Evolutionary conservation across 2,113 vertebrate genomes (phyloP), one percentile per base, ranked within the genome.

Genomic region (Candoia aspera): DNA sequence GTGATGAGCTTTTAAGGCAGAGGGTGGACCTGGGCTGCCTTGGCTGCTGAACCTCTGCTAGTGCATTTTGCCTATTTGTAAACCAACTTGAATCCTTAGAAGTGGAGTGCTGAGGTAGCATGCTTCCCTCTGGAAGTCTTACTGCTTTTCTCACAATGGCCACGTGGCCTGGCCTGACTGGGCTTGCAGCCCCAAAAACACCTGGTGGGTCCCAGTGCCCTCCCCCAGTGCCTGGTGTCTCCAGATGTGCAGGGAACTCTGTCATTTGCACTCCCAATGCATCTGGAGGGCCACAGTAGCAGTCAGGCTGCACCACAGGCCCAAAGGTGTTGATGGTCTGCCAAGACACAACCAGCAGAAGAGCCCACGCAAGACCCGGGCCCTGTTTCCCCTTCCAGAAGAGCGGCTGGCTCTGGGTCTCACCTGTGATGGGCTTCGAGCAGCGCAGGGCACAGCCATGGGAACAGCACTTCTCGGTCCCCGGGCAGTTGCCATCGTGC

Each of bases 401-500:
- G 42, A 24, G 24, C 1, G 12, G 4, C 11, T 24, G 24, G 3
- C 3, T 84, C 3, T 83, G n/a, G 54, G 55, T 23, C 90, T 91
- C 90, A 91, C 90, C 90, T 87, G 54, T 55, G n/a, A 57, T 1
- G 2, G 90, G 49, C n/a, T 19, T 15, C 2, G 26, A 11, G 60
- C 90, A 91, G 53, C 53, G 53, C 90, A 87, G 49, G 23, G 90
- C 8, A 2, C 90, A 91, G 2, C 90, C 90, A 0, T 29, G 62
- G 2, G 90, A 91, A 29, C 90, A 91, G 85, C 90, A 91, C 60
- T 91, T 91, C 4, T 91, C n/a, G 8, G 4, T 13, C 2, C 17
- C n/a, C 0, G 15, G 53, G 4, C 90, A 91, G 84, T 6, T 57
- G 3, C 90, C 90, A 3, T 91, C 90, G 2, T 91, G 85, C 6